Base-by-base conservation (phyloP, 2,888 invertebrate species). In the Drosophila crucigera region DNA sequence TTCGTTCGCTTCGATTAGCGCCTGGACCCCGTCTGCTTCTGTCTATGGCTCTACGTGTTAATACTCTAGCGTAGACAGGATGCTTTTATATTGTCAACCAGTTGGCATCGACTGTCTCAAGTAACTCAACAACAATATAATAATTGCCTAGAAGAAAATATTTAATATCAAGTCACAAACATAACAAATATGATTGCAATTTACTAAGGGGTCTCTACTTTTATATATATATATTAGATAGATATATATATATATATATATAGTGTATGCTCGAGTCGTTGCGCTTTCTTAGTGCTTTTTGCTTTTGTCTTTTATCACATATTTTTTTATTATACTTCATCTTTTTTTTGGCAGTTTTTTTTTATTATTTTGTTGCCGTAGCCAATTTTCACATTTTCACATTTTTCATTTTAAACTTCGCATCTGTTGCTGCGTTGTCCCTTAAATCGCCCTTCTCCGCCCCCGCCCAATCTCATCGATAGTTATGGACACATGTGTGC, bases 391-490 rank as follows among this genome's bases (percentile, higher is more conserved):
- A 67, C 82, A 47, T 47, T 47, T 47, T 22, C 25, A 47, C 72
- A 79, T 76, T 81, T 84, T 84, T 80, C 82, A 80, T 72, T 80
- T 76, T 68, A 49, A 64, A 72, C 76, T 41, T 74, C 71, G 84
- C 89, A 89, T 89, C 74, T 89, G 86, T 74, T 84, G 83, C 87
- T 65, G 56, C 55, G 68, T 61, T 16, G 30, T 60, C 28, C 60
- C n/a, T 39, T 28, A 7, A 16, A 19, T 25, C 25, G 25, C 28
- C 56, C 56, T 30, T 37, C 28, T 16, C 31, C 56, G 22, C 4
- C 41, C 9, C 10, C 22, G 22, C 22, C 43, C 50, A 52, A 35
- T 14, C 33, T 41, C 70, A 55, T 75, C 73, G 61, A 78, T 78
- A 78, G 78, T 78, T 78, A 73, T 60, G 73, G 59, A 61, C 71